These are phyloP conservation scores for Vimba vimba DNA, from an alignment of 2,113 vertebrate species.

Conservation along the genomic window DNA sequence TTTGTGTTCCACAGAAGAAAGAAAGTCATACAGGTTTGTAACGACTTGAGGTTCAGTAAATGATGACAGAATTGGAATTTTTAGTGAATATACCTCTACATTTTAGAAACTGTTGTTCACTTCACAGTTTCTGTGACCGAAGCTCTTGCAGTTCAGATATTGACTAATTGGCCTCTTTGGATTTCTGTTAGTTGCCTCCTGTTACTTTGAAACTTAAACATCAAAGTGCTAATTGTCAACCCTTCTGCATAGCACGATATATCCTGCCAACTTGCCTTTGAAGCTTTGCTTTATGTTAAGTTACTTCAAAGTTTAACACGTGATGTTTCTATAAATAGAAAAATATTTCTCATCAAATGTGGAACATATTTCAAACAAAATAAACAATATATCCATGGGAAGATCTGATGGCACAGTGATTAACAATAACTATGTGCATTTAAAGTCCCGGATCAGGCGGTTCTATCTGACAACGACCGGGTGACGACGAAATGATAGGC, in stretches of 20 bases:
- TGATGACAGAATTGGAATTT: not conserved
- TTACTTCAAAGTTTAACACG: not conserved
- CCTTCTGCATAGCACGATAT: not conserved
- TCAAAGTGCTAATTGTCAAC: slow-evolving; percentile 28
- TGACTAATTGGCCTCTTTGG: slow-evolving; percentile 16
- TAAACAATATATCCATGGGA: not conserved
- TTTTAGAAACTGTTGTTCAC: not conserved
- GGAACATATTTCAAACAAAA: not conserved
- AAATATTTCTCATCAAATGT: not conserved
- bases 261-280: slow-evolving; percentile 2
- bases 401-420: not conserved
- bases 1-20: too few relatives aligned
- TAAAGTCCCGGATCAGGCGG: not conserved
- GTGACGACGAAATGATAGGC: not conserved
- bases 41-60: not conserved
- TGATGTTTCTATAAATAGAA: slow-evolving; percentile 3
- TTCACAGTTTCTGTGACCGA: not conserved
- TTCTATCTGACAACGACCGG: not conserved
- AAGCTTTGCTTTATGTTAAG: not conserved
- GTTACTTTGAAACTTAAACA: slow-evolving; percentile 20
- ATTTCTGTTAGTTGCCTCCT: slow-evolving; percentile 5
- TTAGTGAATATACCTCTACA: not conserved
- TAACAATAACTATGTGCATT: not conserved
- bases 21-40: not conserved
- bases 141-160: not conserved